Conservation (phyloP, 2,113 vertebrate species). For the Heterotilapia buettikoferi region DNA sequence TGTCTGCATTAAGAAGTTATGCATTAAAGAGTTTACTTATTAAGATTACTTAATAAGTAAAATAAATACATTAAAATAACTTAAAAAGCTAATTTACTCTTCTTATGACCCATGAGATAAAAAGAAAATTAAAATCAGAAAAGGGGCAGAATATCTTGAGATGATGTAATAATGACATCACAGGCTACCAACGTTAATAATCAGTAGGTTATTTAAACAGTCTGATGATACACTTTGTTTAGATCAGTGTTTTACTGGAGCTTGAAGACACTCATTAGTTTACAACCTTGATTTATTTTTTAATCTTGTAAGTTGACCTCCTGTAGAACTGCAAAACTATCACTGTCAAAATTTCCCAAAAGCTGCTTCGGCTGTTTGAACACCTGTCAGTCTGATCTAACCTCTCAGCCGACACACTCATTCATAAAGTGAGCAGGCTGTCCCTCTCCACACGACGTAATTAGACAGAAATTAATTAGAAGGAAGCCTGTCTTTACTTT, state of each 20-base stretch:
- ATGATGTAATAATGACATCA: not conserved
- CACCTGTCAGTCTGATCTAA: not conserved
- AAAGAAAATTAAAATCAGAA: not conserved
- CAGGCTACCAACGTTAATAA: not conserved
- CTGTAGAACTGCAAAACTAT: not conserved
- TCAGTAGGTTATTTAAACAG: not conserved
- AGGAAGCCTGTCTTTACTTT: not conserved
- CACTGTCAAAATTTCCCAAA: not conserved
- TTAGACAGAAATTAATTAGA: not conserved
- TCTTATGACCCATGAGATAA: not conserved
- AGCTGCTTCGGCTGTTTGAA: not conserved
- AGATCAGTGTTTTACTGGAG: not conserved
- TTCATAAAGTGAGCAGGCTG: not conserved
- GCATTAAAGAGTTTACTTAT: not conserved
- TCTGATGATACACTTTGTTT: not conserved
- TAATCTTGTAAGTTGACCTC: not conserved
- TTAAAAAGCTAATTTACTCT: not conserved
- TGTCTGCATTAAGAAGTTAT: not conserved
- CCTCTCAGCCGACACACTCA: not conserved
- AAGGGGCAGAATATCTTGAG: not conserved
- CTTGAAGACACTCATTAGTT: not conserved
- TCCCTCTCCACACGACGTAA: not conserved
- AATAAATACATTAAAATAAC: not conserved
- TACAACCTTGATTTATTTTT: not conserved
- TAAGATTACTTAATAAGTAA: not conserved